phyloP scores from a whole-genome alignment of 1,140 invertebrate genomes.

The Trichonephila inaurata region DNA sequence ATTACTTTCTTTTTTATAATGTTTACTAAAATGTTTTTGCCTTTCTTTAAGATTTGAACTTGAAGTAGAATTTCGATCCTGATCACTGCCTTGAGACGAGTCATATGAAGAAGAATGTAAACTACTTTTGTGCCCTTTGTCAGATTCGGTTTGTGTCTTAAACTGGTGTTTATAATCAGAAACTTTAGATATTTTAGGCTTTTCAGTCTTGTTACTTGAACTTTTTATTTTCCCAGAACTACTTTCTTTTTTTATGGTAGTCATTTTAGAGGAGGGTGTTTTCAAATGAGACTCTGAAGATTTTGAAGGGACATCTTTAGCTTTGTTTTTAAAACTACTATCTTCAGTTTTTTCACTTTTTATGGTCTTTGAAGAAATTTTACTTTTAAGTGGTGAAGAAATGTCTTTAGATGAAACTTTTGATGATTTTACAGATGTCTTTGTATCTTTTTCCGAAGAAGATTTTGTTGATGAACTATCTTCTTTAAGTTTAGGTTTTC shows the following conservation, averaged over 20 bases:
- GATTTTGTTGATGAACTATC: neutral
- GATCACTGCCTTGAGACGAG: constrained; percentile 71
- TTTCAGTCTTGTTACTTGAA: neutral
- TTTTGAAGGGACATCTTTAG: constrained; percentile 19
- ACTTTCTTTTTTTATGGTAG: neutral
- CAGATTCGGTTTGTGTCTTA: neutral
- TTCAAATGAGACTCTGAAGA: constrained; percentile 3
- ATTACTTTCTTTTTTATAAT: constrained; percentile 48
- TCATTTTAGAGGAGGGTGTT: constrained; percentile 9
- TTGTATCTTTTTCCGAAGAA: neutral
- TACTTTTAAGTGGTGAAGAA: constrained; percentile 1
- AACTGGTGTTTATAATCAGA: neutral
- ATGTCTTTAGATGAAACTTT: constrained; percentile 11
- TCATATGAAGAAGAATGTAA: constrained; percentile 66
- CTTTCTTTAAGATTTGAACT: constrained; percentile 30
- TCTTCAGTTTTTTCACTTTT: constrained; percentile 50
- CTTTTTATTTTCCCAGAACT: neutral
- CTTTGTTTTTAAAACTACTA: neutral
- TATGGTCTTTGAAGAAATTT: neutral
- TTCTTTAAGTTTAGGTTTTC: constrained; percentile 40
- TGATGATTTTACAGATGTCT: constrained; percentile 17
- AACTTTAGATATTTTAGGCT: neutral
- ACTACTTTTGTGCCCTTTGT: constrained; percentile 31
- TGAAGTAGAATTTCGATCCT: constrained; percentile 23
- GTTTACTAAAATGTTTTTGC: constrained; percentile 61